Evolutionary conservation across 2,888 invertebrate species (phyloP).

Genomic region (Ceramica pisi): DNA sequence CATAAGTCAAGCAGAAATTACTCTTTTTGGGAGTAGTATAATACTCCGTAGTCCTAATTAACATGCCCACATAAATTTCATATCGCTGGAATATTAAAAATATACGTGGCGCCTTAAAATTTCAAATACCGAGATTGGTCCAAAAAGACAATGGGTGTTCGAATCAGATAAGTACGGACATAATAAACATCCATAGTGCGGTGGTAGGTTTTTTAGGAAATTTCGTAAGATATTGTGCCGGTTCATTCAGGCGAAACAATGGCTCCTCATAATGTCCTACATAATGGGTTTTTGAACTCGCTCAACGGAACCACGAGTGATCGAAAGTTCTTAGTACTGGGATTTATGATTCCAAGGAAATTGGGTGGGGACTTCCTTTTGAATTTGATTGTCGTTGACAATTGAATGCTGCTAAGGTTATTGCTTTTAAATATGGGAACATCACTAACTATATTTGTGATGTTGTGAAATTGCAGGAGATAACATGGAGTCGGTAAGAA

Average conservation of each 20-base stretch:
- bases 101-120: slow-evolving; percentile 63
- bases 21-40: slow-evolving; percentile 16
- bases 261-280: slow-evolving; percentile 86
- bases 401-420: slow-evolving; percentile 49
- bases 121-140: slow-evolving; percentile 61
- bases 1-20: slow-evolving; percentile 16
- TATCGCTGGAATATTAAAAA: slow-evolving; percentile 62
- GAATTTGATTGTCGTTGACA: slow-evolving; percentile 68
- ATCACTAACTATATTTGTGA: slow-evolving; percentile 3
- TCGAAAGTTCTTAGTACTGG: slow-evolving; percentile 84
- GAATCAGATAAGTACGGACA: slow-evolving; percentile 80
- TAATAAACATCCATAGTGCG: slow-evolving; percentile 87
- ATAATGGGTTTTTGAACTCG: slow-evolving; percentile 88
- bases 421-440: slow-evolving; percentile 43
- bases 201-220: slow-evolving; percentile 87
- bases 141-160: slow-evolving; percentile 81
- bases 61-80: slow-evolving; percentile 64
- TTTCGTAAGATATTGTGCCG: slow-evolving; percentile 90
- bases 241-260: slow-evolving; percentile 89
- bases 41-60: slow-evolving; percentile 58
- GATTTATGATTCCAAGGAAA: slow-evolving; percentile 83
- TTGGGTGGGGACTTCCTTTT: slow-evolving; percentile 84
- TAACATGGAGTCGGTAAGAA: background rate
- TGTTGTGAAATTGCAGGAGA: background rate
- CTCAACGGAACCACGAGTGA: slow-evolving; percentile 86